Evolutionary conservation across 2,797 vertebrate species (phyloP), one percentile per base, ranked within the genome.

Genomic region (Sebastes elongatus): DNA sequence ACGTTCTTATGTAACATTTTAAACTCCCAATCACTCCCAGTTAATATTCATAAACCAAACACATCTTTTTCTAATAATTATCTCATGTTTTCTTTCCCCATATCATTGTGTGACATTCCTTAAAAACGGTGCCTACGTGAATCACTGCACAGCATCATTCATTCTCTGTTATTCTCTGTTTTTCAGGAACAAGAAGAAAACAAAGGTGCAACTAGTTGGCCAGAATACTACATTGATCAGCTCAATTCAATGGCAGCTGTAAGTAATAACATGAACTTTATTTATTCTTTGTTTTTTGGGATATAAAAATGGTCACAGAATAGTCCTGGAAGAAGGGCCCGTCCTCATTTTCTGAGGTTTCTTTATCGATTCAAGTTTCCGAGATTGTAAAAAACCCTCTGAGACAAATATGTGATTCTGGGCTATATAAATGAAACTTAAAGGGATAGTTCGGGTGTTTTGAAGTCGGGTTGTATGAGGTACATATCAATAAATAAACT

Each of bases 201-300:
- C 86, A 99, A 99, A 96, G 96, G 98, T 90, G 98, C 99, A 53
- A 99, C 98, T 78, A 99, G 98, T 91, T 99, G 98, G 99, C 99
- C 99, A 0, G 99, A 99, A 86, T 99, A 96, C 94, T 99, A 99
- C 93, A 99, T 99, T 0, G 98, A 99, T 94, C 98, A 99, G 93
- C 97, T 99, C 81, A 99, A 98, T 90, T 99, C 96, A 66, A 99
- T 99, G 98, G 98, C 99, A 95, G 98, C 98, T 95, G 99, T 99
- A 94, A 97, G 98, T 98, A 93, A 89, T 77, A 76, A 59, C 22
- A 66, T 32, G 0, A 73, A 67, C 52, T 10, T 23, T 4, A 46
- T 81, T 62, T 78, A 22, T 32, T 76, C 10, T 33, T 38, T 33
- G 5, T 5, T 5, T 38, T 38, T 30, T 2, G 22, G 2, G 14